phyloP scores from a whole-genome alignment of 2,113 vertebrate genomes.

The Taxidea taxus region DNA sequence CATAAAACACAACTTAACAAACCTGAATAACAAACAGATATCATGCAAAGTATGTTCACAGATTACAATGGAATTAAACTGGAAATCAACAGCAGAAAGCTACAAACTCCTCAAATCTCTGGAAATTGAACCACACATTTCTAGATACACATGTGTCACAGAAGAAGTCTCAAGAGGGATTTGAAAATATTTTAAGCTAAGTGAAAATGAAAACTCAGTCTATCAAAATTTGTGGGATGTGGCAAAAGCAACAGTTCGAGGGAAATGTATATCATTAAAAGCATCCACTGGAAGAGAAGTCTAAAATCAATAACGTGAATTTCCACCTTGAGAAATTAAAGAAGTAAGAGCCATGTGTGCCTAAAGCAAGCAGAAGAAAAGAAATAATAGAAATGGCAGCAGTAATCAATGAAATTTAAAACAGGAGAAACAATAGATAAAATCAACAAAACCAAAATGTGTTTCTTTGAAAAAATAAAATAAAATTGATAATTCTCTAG shows the following conservation, averaged over 20 bases:
- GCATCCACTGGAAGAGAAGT: background rate
- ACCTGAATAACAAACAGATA: background rate
- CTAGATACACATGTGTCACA: background rate
- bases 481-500: background rate
- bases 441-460: background rate
- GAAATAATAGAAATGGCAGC: background rate
- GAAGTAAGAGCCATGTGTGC: background rate
- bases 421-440: background rate
- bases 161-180: background rate
- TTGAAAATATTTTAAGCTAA: background rate
- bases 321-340: background rate
- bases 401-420: background rate
- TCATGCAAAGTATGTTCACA: background rate
- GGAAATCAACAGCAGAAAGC: background rate
- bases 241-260: background rate
- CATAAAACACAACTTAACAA: background rate
- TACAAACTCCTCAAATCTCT: background rate
- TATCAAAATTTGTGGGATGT: background rate
- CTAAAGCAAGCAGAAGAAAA: background rate
- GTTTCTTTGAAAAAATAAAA: background rate
- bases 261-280: background rate
- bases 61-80: background rate
- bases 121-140: background rate
- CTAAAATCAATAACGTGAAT: background rate
- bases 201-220: background rate